phyloP scores from a whole-genome alignment of 2,888 invertebrate species.

The Mesorhabditis spiculigera region DNA sequence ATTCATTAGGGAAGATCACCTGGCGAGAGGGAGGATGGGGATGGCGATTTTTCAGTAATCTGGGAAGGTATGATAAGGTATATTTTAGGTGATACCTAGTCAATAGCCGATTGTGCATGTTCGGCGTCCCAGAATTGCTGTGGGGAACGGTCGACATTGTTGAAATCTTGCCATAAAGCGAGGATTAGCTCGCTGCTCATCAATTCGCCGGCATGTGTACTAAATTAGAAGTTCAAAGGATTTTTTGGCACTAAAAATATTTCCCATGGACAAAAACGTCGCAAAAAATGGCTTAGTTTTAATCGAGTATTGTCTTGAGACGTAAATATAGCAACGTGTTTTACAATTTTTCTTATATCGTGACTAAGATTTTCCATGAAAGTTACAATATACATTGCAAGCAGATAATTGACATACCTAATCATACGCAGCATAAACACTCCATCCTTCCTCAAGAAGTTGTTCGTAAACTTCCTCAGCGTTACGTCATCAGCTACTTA shows the following conservation, averaged over 20 bases:
- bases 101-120: constrained; percentile 40
- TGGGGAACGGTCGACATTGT: constrained; percentile 57
- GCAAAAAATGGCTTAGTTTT: constrained; percentile 12
- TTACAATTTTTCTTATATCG: background rate
- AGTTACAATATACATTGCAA: background rate
- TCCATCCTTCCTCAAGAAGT: constrained; percentile 55
- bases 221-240: background rate
- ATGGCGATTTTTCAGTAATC: background rate
- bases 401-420: background rate
- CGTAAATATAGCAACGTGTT: too few species aligned
- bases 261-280: constrained; percentile 59
- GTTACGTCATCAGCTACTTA: constrained; percentile 54
- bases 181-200: constrained; percentile 58
- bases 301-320: background rate
- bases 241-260: constrained; percentile 35
- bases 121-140: constrained; percentile 57
- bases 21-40: too few species aligned
- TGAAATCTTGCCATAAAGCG: constrained; percentile 59
- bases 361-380: background rate
- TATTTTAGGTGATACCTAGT: constrained; percentile 13
- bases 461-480: constrained; percentile 57
- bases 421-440: background rate
- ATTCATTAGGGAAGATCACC: background rate
- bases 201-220: constrained; percentile 58
- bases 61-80: background rate